phyloP scores from a whole-genome alignment of 2,113 vertebrate species.

The Myiozetetes cayanensis region DNA sequence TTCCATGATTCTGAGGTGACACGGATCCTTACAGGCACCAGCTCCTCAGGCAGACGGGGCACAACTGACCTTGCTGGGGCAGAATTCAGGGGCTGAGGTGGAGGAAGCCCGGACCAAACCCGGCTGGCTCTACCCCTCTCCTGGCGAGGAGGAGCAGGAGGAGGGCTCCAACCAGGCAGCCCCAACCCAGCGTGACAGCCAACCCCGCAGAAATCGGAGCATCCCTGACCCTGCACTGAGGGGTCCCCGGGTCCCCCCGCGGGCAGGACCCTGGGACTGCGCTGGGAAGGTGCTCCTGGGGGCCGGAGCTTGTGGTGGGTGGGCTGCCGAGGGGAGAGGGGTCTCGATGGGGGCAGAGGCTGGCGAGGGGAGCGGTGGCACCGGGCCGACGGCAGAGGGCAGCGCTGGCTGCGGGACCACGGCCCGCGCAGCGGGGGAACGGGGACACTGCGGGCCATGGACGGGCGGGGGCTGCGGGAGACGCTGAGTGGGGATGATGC shows the following conservation, averaged over 20 bases:
- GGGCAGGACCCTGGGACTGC: background rate
- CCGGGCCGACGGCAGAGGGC: background rate
- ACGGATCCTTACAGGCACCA: rapidly evolving
- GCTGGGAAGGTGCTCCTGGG: background rate
- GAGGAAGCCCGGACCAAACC: rapidly evolving
- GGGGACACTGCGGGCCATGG: background rate
- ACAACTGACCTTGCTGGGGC: background rate
- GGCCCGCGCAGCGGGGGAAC: background rate
- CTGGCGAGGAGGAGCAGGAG: background rate
- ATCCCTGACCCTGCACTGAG: background rate
- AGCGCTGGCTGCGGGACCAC: background rate
- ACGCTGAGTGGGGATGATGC: too few species aligned
- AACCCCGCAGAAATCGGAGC: background rate
- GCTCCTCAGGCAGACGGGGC: rapidly evolving
- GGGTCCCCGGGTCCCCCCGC: too few species aligned
- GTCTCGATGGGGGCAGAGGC: background rate
- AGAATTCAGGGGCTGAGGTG: background rate
- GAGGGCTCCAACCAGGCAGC: background rate
- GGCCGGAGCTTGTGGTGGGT: background rate
- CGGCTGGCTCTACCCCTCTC: background rate
- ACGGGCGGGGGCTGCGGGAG: background rate
- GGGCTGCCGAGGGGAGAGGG: background rate
- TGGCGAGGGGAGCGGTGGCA: background rate
- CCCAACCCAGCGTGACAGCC: background rate
- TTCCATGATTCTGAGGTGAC: background rate